Evolutionary conservation across 2,888 invertebrate species (phyloP).

Genomic region (Pimpla rufipes): DNA sequence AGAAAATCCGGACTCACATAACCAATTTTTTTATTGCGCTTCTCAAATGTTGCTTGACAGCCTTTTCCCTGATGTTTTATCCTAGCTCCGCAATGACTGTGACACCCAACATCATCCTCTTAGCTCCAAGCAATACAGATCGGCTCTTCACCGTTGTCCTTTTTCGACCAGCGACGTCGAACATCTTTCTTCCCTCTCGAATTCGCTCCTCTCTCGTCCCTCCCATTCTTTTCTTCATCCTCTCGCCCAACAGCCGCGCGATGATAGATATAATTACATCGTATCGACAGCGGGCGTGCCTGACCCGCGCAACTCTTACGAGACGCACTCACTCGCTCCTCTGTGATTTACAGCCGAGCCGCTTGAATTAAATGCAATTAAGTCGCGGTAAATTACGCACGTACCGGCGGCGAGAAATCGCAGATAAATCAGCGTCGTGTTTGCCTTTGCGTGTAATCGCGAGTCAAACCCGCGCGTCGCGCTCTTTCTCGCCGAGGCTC

Average conservation of each 20-base stretch:
- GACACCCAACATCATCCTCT: background rate
- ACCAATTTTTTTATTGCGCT: too few relatives aligned
- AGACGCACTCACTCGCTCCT: constrained; percentile 68
- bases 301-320: constrained; percentile 78
- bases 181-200: background rate
- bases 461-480: constrained; percentile 20
- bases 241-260: constrained; percentile 30
- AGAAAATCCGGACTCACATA: too few relatives aligned
- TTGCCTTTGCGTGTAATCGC: constrained; percentile 77
- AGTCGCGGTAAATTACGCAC: constrained; percentile 79
- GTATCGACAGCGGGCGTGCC: constrained; percentile 81
- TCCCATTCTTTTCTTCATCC: background rate
- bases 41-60: too few relatives aligned
- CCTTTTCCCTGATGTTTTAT: too few relatives aligned
- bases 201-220: background rate
- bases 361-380: constrained; percentile 82
- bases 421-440: constrained; percentile 78
- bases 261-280: constrained; percentile 77
- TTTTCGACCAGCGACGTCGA: background rate
- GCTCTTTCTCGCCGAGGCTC: constrained; percentile 30
- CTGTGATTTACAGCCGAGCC: constrained; percentile 81
- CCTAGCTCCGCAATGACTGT: too few relatives aligned
- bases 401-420: constrained; percentile 51
- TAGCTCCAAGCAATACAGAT: background rate
- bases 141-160: background rate